phyloP scores from a whole-genome alignment of 2,888 invertebrate species.

The Bimastos eiseni region DNA sequence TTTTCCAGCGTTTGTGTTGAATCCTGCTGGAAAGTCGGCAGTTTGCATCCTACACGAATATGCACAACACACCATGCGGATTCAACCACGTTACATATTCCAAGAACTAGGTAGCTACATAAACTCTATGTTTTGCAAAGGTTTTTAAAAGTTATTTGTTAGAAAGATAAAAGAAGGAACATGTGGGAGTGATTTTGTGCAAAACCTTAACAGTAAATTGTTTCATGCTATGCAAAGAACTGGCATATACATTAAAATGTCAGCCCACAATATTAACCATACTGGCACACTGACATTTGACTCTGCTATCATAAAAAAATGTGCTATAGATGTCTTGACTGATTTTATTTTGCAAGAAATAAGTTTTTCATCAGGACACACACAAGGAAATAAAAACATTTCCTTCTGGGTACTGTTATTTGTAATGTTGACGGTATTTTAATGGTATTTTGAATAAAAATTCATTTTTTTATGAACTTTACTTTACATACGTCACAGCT shows the following conservation, averaged over 20 bases:
- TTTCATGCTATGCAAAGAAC: neutral
- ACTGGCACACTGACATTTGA: too few relatives aligned
- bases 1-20: constrained; percentile 90
- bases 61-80: constrained; percentile 89
- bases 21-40: constrained; percentile 92
- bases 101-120: constrained; percentile 83
- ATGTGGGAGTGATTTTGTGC: too few relatives aligned
- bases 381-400: neutral
- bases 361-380: too few relatives aligned
- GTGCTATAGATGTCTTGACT: too few relatives aligned
- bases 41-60: constrained; percentile 97
- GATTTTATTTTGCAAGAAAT: too few relatives aligned
- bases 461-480: neutral
- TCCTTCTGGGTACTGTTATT: neutral
- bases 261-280: neutral
- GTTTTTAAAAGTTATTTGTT: too few relatives aligned
- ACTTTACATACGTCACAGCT: neutral
- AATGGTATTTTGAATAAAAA: neutral
- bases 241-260: neutral
- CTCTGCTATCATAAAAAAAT: too few relatives aligned
- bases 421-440: too few relatives aligned
- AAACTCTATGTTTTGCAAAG: neutral
- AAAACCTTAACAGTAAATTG: too few relatives aligned
- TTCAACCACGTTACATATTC: constrained; percentile 89
- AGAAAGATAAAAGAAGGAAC: too few relatives aligned